Percentiles rank a stretch among this genome's conserved stretches.
phyloP scores from a whole-genome alignment of 2,113 vertebrate species.

The Chitala chitala region DNA sequence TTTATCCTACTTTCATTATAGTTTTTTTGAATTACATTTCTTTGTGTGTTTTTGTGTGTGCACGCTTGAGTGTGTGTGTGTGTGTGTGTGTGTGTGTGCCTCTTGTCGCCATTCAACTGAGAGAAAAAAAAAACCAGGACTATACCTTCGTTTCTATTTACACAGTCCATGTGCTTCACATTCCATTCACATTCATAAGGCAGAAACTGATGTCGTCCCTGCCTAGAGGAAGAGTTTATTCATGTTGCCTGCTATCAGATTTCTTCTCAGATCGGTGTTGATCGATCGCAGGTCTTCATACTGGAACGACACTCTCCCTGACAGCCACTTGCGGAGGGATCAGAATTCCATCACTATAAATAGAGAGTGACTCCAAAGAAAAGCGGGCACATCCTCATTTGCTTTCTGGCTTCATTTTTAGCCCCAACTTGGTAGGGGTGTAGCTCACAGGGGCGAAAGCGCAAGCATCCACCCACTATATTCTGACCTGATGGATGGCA shows the following conservation, averaged over 20 bases:
- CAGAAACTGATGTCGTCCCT: constrained; percentile 14
- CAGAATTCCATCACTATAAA: constrained; percentile 38
- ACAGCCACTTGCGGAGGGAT: constrained; percentile 25
- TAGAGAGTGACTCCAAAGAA: constrained; percentile 19
- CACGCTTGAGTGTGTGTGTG: no score
- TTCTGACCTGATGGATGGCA: background rate
- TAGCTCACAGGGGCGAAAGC: constrained; percentile 2
- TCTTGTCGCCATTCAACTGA: background rate
- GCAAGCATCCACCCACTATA: background rate
- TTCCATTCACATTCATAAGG: constrained; percentile 19
- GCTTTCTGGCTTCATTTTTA: constrained; percentile 5
- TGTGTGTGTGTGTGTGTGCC: no score
- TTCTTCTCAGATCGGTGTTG: constrained; percentile 36
- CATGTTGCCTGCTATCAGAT: constrained; percentile 33
- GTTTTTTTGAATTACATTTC: background rate
- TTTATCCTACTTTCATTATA: background rate
- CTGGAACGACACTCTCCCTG: constrained; percentile 29
- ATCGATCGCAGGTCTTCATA: constrained; percentile 34
- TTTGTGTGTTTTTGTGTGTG: background rate
- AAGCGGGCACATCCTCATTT: constrained; percentile 9
- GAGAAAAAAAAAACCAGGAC: background rate
- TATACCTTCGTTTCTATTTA: constrained; percentile 17
- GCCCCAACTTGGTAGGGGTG: background rate
- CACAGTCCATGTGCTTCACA: constrained; percentile 11
- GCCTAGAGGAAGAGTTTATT: constrained; percentile 35